Base-by-base conservation (phyloP, 64 coral and sea anemone species). In the Dendrophyllia cribrosa region DNA sequence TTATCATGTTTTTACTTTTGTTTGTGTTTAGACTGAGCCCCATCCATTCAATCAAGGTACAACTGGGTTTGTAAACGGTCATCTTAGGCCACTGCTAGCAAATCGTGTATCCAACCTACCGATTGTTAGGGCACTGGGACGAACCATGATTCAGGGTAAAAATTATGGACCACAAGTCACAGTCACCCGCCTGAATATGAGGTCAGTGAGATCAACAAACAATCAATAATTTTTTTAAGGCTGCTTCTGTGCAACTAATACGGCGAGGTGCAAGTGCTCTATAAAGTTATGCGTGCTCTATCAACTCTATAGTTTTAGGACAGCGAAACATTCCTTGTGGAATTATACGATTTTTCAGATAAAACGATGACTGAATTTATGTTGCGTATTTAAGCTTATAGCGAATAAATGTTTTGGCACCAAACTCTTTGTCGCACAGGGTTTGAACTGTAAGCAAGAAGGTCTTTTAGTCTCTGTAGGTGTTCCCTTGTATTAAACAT, bases 131-230 rank as follows among this genome's bases (percentile, higher is more conserved):
- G 91, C 95, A 45, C 82, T 96, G 6, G 95, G 95, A 25, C 91
- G 95, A 47, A 96, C 95, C 14, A 96, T 96, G 95, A 91, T 96
- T 23, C 95, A 96, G 59, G 95, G 95, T 0, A 96, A 96, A 25
- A 96, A 96, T 60, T 96, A 96, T 66, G 95, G 95, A 44, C 95
- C 95, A 14, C 95, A 96, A 70, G 89, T 96, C 56, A 96, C 91
- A 11, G 95, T 96, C 9, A 87, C 93, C n/a, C 86, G 95, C 45
- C 91, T 96, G 16, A 84, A 89, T 53, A 51, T 87, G 47, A 93
- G 87, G 95, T 89, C 6, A 49, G 87, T 84, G 8, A 10, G 17
- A 34, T 58, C 16, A 13, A 12, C 53, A 7, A 56, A 56, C 7
- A 12, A 56, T 23, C 17, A 76, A 4, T 50, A 76, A 8, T 72